Evolutionary conservation across 2,888 invertebrate species (phyloP).

Genomic region (Hymenopus coronatus): DNA sequence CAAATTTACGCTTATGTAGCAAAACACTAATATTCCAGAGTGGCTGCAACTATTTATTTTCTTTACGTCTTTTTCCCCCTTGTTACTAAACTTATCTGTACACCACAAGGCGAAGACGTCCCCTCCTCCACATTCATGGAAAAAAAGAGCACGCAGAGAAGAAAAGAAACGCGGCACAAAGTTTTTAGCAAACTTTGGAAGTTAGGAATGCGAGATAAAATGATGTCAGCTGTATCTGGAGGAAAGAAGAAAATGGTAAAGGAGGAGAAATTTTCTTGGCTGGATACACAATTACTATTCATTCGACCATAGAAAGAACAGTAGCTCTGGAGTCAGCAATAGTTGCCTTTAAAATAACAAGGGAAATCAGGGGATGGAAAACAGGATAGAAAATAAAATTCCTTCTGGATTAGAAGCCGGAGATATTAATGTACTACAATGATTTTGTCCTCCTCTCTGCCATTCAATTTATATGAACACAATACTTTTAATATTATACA

Average conservation of each 20-base stretch:
- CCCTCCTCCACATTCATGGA: not conserved
- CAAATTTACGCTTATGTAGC: not conserved
- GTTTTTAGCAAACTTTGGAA: not conserved
- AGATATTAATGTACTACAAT: not conserved
- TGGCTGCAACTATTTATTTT: not conserved
- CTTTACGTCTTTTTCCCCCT: not conserved
- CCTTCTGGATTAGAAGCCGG: not conserved
- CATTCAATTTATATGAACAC: no score
- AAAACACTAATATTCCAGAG: not conserved
- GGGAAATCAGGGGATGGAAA: not conserved
- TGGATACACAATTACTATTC: constrained; percentile 28
- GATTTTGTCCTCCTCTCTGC: no score
- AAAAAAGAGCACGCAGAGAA: not conserved
- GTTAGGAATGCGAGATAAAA: not conserved
- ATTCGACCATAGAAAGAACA: constrained; percentile 22
- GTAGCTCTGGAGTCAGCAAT: not conserved
- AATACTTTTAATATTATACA: no score
- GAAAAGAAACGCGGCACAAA: not conserved
- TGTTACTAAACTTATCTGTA: not conserved
- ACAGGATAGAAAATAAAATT: not conserved
- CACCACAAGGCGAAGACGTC: not conserved
- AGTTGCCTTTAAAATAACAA: not conserved
- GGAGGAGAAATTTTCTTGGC: constrained; percentile 9
- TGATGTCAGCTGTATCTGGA: not conserved
- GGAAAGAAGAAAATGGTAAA: not conserved